These are phyloP conservation scores for Drosophila seclusa DNA, from an alignment of 2,888 invertebrate genomes.

Conservation along the genomic window DNA sequence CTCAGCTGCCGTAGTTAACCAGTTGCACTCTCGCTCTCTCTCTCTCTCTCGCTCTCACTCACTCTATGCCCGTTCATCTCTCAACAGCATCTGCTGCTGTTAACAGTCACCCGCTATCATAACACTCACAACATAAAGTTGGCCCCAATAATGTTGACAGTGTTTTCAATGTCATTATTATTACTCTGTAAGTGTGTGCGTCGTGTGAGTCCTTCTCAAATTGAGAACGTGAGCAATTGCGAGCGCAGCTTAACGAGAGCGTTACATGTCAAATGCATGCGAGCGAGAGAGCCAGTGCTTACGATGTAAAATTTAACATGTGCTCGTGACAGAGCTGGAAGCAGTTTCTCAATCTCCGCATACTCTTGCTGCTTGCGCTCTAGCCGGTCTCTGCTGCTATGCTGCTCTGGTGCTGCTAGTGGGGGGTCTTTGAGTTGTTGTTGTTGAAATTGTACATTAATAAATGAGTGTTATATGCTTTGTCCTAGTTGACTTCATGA, in stretches of 20 bases:
- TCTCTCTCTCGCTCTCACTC: constrained; percentile 27
- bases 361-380: constrained; percentile 20
- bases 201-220: constrained; percentile 1
- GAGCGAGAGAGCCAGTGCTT: constrained; percentile 18
- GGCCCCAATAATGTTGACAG: constrained; percentile 68
- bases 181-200: constrained; percentile 41
- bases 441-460: constrained; percentile 73
- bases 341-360: constrained; percentile 18
- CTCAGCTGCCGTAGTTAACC: constrained; percentile 57
- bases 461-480: constrained; percentile 80
- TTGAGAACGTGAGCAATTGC: constrained; percentile 9
- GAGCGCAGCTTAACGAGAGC: constrained; percentile 40
- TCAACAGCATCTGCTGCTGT: constrained; percentile 56
- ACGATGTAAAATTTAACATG: constrained; percentile 61
- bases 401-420: constrained; percentile 17
- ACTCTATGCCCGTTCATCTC: constrained; percentile 4
- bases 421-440: constrained; percentile 14
- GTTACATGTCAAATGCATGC: constrained; percentile 45
- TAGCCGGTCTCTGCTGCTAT: constrained; percentile 48
- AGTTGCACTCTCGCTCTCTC: constrained; percentile 35
- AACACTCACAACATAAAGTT: constrained; percentile 31
- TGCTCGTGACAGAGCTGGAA: constrained; percentile 8
- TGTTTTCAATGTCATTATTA: constrained; percentile 76
- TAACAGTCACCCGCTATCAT: constrained; percentile 63
- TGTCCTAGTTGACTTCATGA: constrained; percentile 81